Evolutionary conservation across 2,113 vertebrate species (phyloP).

Genomic region (Rhegmatorhina hoffmannsi): DNA sequence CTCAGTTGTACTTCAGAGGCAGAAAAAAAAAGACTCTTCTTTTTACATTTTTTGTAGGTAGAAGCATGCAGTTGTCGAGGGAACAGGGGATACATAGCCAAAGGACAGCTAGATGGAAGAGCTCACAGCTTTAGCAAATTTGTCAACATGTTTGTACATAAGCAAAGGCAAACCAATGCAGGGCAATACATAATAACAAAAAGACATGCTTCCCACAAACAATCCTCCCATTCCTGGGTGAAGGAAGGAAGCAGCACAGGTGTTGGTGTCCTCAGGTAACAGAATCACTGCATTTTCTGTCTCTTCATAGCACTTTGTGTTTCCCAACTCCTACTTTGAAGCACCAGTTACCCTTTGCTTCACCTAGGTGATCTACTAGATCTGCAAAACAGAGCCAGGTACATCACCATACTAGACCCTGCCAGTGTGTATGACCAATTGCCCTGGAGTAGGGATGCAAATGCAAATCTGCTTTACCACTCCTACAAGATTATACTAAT

Average conservation of each 20-base stretch:
- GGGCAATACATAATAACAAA: not conserved
- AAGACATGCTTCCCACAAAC: not conserved
- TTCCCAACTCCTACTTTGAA: not conserved
- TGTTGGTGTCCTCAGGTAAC: not conserved
- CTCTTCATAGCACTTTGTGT: rapidly evolving
- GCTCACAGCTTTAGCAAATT: not conserved
- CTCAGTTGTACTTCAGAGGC: not conserved
- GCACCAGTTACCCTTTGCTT: not conserved
- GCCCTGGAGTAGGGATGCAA: not conserved
- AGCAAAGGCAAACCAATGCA: not conserved
- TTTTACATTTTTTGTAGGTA: not conserved
- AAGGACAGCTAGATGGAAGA: not conserved
- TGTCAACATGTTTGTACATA: not conserved
- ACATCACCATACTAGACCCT: not conserved
- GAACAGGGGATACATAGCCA: not conserved
- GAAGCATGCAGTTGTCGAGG: not conserved
- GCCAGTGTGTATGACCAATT: rapidly evolving
- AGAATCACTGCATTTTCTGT: not conserved
- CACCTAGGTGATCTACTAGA: not conserved
- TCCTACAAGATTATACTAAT: not conserved
- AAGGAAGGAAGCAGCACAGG: not conserved
- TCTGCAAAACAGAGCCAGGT: not conserved
- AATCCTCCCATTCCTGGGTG: not conserved
- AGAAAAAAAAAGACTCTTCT: too few relatives aligned
- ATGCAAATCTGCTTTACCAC: not conserved